Percentiles rank a stretch among this genome's conserved stretches.
phyloP scores from a whole-genome alignment of 2,797 vertebrate species.

The Periparus ater region DNA sequence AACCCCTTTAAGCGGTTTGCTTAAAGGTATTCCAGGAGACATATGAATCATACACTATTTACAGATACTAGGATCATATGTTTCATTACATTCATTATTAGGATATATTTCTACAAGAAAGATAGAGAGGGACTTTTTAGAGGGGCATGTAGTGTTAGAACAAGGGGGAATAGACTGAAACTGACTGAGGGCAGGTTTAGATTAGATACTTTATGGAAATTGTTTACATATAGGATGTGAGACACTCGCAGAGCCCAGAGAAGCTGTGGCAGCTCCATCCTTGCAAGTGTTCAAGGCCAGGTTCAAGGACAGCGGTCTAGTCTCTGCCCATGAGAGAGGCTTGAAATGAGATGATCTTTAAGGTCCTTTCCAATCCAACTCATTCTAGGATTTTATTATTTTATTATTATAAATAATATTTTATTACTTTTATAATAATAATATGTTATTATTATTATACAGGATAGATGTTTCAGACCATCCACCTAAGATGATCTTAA shows the following conservation, averaged over 20 bases:
- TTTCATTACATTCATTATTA: neutral
- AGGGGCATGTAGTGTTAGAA: neutral
- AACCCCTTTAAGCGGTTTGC: neutral
- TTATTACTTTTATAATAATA: too few relatives aligned
- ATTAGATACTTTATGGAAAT: neutral
- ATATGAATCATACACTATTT: fast-evolving
- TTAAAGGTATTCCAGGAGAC: neutral
- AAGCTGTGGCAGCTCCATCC: neutral
- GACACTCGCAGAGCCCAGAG: too few relatives aligned
- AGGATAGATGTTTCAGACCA: neutral
- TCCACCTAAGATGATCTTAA: neutral
- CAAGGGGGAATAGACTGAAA: too few relatives aligned
- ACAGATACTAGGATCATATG: neutral
- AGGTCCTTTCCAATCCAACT: neutral
- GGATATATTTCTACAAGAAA: neutral
- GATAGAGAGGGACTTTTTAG: neutral
- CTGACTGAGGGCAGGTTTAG: neutral
- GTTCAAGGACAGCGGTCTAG: neutral
- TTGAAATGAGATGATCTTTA: neutral
- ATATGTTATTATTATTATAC: too few relatives aligned
- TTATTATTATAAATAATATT: too few relatives aligned
- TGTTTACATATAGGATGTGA: neutral
- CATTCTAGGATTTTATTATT: too few relatives aligned
- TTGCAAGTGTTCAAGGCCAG: neutral
- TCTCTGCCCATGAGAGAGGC: neutral